Percentiles rank a stretch among this genome's conserved stretches.
Evolutionary conservation across 2,113 vertebrate genomes (phyloP).

Genomic region (Halcyon senegalensis): DNA sequence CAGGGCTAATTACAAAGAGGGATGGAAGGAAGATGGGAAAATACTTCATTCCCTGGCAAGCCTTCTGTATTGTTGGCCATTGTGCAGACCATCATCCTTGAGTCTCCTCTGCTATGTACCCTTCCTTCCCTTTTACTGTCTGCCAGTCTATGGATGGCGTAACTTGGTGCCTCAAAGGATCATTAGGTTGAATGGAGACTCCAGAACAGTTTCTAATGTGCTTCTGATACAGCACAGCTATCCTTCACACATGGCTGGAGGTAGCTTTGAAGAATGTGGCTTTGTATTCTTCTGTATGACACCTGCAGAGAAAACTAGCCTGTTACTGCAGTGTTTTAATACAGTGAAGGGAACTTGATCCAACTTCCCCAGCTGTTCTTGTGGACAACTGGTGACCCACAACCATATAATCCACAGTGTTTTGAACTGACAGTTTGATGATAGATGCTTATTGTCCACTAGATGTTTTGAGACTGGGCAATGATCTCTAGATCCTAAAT

Average conservation of each 20-base stretch:
- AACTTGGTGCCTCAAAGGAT: background rate
- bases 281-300: background rate
- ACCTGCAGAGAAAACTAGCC: background rate
- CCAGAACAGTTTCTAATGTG: background rate
- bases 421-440: background rate
- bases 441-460: background rate
- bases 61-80: background rate
- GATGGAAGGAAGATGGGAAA: background rate
- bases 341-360: background rate
- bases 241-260: background rate
- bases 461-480: background rate
- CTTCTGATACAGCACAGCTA: background rate
- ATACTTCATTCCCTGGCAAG: background rate
- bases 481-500: background rate
- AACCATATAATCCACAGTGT: background rate
- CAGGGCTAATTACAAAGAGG: background rate
- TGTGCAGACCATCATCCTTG: background rate
- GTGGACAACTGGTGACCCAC: background rate
- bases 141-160: background rate
- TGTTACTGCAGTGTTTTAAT: background rate
- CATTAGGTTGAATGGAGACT: background rate
- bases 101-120: background rate
- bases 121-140: background rate
- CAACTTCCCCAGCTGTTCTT: background rate
- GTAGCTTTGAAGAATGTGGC: background rate